Evolutionary conservation across 2,888 invertebrate genomes (phyloP).

Genomic region (Torymus texanus): DNA sequence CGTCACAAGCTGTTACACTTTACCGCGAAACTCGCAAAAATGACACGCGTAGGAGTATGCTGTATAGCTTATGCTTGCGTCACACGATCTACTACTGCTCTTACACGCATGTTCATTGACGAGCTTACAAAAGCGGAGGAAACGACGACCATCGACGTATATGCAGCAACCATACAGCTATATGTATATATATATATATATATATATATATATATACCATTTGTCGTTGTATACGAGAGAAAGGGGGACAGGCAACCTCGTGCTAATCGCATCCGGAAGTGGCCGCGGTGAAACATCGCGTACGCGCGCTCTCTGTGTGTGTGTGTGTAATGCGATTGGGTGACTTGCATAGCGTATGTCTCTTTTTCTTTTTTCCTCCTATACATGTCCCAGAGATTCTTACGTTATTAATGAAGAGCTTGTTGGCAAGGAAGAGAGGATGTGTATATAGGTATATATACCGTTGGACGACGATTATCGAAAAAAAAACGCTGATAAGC

Average conservation of each 20-base stretch:
- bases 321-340: conserved; percentile 15
- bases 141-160: neutral
- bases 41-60: too few species aligned
- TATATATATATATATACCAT: neutral
- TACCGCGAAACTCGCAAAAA: too few species aligned
- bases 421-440: too few species aligned
- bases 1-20: too few species aligned
- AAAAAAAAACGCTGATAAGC: too few species aligned
- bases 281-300: conserved; percentile 17
- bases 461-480: too few species aligned
- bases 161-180: neutral
- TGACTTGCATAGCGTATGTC: conserved; percentile 4
- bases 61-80: too few species aligned
- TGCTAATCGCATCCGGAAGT: conserved; percentile 32
- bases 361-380: neutral
- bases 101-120: conserved; percentile 6
- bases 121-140: neutral
- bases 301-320: too few species aligned
- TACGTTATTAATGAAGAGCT: too few species aligned
- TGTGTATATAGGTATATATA: too few species aligned
- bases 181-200: conserved; percentile 18
- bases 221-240: neutral
- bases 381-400: too few species aligned
- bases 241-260: conserved; percentile 9
- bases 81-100: too few species aligned